Base-by-base conservation (phyloP, 2,797 vertebrate species). In the Eulemur coronatus region DNA sequence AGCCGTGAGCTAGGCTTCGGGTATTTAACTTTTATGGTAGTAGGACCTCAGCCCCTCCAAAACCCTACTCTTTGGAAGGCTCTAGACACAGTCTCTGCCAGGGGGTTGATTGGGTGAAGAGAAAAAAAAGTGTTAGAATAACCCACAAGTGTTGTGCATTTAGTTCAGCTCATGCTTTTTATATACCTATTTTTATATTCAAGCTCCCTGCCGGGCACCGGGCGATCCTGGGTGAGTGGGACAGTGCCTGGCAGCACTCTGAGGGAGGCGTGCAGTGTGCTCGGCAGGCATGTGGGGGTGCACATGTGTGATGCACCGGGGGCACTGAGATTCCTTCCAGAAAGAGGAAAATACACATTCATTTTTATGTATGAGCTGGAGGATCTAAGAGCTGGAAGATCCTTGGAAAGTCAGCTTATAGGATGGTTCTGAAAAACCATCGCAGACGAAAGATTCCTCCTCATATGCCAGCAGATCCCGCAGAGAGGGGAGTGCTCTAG, bases 291-390 rank as follows among this genome's bases (percentile, higher is more conserved):
- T 33, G 48, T 28, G 46, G 7, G 67, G 24, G 12, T 22, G 12
- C 9, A 0, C 33, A 4, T 1, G 12, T 30, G 17, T 38, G 75
- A 1, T n/a, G 33, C n/a, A 11, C 4, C 15, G 6, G 11, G 46
- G 3, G 11, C 3, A 6, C 76, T 50, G 69, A 63, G 70, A 28
- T 11, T 87, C 75, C 43, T 93, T 94, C 46, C 17, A 24, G 41
- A 26, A 70, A 52, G 52, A 78, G 61, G 48, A 92, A 35, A 48
- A 50, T 6, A 9, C 3, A 7, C 38, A 9, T 41, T 79, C 13
- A 28, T 69, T 76, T 90, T 20, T 15, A 33, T 24, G 33, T 41
- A 22, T 38, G 57, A 76, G 3, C 15, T 24, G 4, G 4, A 14
- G 26, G 61, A 61, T 70, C 14, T 46, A 35, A 33, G 75, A 93